These are phyloP conservation scores for Gorsachius goisagi DNA, from an alignment of 2,113 vertebrate genomes.

Conservation along the genomic window DNA sequence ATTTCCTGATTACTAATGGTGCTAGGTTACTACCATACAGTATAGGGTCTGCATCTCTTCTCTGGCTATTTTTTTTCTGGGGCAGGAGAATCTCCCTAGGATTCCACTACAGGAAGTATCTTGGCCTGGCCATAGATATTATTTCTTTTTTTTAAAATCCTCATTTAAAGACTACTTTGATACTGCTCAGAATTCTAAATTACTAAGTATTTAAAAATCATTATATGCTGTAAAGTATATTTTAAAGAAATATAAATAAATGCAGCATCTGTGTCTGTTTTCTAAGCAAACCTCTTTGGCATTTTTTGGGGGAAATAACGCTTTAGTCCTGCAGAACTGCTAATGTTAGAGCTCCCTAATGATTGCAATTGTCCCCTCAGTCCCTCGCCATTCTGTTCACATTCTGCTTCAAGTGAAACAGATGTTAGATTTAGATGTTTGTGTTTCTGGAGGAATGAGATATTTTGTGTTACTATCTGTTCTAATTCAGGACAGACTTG, in stretches of 20 bases:
- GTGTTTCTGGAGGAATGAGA: neutral
- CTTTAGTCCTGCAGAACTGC: neutral
- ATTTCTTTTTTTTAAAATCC: neutral
- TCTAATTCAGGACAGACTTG: neutral
- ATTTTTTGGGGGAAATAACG: neutral
- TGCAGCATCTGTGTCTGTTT: neutral
- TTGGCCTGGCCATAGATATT: neutral
- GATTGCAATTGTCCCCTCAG: neutral
- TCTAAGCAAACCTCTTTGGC: neutral
- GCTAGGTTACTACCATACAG: neutral
- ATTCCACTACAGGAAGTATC: neutral
- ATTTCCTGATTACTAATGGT: neutral
- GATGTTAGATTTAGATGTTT: neutral
- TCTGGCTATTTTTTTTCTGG: neutral
- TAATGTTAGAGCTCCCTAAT: neutral
- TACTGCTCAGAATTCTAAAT: neutral
- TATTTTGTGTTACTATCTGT: neutral
- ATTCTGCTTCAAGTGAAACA: neutral
- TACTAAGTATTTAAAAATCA: neutral
- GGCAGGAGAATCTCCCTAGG: neutral
- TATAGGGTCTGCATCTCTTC: neutral
- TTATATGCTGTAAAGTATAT: neutral
- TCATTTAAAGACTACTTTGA: neutral
- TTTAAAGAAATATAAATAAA: neutral
- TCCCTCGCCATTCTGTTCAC: neutral